Evolutionary conservation across 2,113 vertebrate genomes (phyloP), one percentile per base, ranked within the genome.

Genomic region (Lepidothrix coronata): DNA sequence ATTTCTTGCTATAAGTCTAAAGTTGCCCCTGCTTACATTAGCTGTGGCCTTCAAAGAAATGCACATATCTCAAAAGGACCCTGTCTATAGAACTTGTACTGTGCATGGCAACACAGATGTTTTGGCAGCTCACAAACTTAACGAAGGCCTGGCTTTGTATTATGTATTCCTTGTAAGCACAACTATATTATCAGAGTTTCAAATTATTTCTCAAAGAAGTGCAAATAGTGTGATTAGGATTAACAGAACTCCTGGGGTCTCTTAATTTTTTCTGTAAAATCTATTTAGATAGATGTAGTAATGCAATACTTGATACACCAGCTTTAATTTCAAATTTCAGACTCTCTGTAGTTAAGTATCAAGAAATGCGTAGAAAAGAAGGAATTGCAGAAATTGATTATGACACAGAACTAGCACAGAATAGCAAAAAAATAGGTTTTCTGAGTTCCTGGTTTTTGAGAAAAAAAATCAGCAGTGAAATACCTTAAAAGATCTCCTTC

Each of bases 401-500:
- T 87, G 95, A 68, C 89, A 73, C 72, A 59, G 24, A 95, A 67
- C 51, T 76, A 89, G 88, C 67, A 95, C 1, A 78, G 70, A 91
- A 86, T 22, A 95, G 67, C 10, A n/a, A 63, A 76, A 89, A 51
- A 44, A 24, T 9, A n/a, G 1, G 0, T 3, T 77, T 55, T 63
- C 41, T 18, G 33, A 3, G 9, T 0, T 33, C 24, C 52, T 41
- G 9, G 4, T 55, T 46, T 59, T 93, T 81, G 33, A 52, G 28
- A 24, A 86, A 76, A 77, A 88, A 54, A n/a, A n/a, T 33, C 58
- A 91, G 23, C 58, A 88, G 49, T 55, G 39, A 88, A 94, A 88
- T 85, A 93, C 85, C 91, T 97, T 91, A 51, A 73, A 97, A 91
- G 28, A 71, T 86, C 57, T 91, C 74, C 86, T 93, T 90, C 24